Evolutionary conservation across 2,113 vertebrate genomes (phyloP).

Genomic region (Zeus faber): DNA sequence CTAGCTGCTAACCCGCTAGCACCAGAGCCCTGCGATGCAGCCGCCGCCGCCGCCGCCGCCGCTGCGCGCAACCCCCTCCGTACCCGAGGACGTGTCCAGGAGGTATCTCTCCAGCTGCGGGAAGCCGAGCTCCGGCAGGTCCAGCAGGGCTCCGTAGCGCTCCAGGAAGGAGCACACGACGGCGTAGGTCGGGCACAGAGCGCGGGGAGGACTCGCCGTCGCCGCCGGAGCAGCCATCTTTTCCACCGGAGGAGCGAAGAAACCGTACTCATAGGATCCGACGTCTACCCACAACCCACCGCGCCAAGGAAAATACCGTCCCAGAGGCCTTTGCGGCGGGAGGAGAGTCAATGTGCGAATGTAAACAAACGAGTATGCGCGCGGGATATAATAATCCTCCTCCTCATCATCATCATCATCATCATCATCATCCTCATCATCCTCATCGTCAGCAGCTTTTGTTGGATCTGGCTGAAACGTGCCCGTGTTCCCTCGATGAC

Average conservation of each 20-base stretch:
- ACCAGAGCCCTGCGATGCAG: conserved; percentile 36
- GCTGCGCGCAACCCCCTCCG: conserved; percentile 26
- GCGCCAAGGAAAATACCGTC: conserved; percentile 37
- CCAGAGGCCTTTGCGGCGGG: conserved; percentile 50
- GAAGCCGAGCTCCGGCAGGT: conserved; percentile 89
- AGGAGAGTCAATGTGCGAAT: conserved; percentile 28
- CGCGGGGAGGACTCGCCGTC: conserved; percentile 76
- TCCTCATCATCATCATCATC: no score
- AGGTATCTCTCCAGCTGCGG: conserved; percentile 91
- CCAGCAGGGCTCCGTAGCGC: conserved; percentile 86
- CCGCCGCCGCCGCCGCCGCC: no score
- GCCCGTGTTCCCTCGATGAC: no score
- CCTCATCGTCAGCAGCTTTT: no score
- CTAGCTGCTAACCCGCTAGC: conserved; percentile 62
- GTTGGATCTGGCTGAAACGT: no score
- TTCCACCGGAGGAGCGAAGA: conserved; percentile 59
- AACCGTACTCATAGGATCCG: conserved; percentile 57
- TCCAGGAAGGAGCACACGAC: conserved; percentile 94
- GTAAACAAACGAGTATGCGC: conserved; percentile 51
- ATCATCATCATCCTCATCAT: neutral
- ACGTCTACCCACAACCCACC: conserved; percentile 65
- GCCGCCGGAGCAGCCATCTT: conserved; percentile 84
- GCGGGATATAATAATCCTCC: neutral
- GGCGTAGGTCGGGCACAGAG: conserved; percentile 90
- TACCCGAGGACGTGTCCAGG: conserved; percentile 84